phyloP scores from a whole-genome alignment of 1,140 invertebrate genomes.

The Camponotus floridanus region DNA sequence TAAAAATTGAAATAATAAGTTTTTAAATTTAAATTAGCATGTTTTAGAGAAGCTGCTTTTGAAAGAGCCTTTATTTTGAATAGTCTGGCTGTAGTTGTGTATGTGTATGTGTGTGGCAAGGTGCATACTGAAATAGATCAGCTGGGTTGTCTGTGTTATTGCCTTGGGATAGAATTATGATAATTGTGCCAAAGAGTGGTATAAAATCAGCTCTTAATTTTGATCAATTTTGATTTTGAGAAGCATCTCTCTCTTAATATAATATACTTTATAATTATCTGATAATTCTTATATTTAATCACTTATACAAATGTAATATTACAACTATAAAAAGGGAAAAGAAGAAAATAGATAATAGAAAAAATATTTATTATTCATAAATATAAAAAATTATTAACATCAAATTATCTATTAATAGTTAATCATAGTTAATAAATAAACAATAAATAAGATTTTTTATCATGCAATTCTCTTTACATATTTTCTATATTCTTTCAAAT shows the following conservation, averaged over 20 bases:
- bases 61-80: constrained; percentile 43
- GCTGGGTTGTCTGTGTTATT: constrained; percentile 74
- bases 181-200: constrained; percentile 80
- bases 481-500: background rate
- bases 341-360: too few relatives aligned
- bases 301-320: background rate
- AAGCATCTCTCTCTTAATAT: background rate
- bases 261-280: background rate
- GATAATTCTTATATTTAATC: background rate
- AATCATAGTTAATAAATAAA: background rate
- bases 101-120: constrained; percentile 9
- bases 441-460: background rate
- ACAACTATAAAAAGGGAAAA: too few relatives aligned
- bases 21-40: constrained; percentile 3
- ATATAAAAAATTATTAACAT: background rate
- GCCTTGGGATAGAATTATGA: constrained; percentile 73
- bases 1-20: background rate
- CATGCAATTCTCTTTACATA: background rate
- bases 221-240: constrained; percentile 5
- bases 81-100: constrained; percentile 41
- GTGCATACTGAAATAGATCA: constrained; percentile 82
- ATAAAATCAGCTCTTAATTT: constrained; percentile 7
- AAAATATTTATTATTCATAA: too few relatives aligned
- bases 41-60: constrained; percentile 1
- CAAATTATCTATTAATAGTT: background rate